Conservation (phyloP, 2,888 invertebrate genomes). For the Tolmerus cingulatus region DNA sequence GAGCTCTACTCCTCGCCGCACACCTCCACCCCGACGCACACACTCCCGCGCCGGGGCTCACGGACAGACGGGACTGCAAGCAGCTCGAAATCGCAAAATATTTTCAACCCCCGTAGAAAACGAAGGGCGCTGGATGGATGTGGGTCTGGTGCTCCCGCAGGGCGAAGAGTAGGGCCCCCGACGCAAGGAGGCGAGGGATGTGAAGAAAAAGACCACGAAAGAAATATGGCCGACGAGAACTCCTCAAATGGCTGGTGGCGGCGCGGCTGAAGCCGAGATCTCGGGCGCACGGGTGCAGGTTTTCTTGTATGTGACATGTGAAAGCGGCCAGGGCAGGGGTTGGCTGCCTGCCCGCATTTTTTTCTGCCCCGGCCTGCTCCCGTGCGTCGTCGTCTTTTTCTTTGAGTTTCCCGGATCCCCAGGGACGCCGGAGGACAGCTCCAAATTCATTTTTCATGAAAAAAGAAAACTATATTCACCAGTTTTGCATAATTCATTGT, state of each 20-base stretch:
- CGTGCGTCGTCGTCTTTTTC: not conserved
- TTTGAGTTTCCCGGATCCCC: not conserved
- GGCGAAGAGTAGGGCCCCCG: not conserved
- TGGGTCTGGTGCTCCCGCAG: not conserved
- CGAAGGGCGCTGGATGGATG: slow-evolving; percentile 1
- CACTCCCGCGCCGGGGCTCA: not conserved
- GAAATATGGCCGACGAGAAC: slow-evolving; percentile 42
- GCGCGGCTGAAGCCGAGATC: not conserved
- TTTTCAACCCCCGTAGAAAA: not conserved
- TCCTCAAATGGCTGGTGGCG: slow-evolving; percentile 6
- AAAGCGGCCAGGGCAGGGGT: slow-evolving; percentile 14
- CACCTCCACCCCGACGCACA: not conserved
- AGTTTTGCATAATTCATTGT: slow-evolving; percentile 38
- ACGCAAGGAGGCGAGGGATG: not conserved
- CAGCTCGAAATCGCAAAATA: slow-evolving; percentile 26
- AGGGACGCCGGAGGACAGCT: not conserved
- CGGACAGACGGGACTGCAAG: not conserved
- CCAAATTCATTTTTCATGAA: slow-evolving; percentile 22
- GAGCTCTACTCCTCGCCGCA: not conserved
- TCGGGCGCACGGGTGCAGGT: slow-evolving; percentile 5
- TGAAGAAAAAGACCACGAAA: slow-evolving; percentile 30
- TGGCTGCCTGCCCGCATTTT: not conserved
- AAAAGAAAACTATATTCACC: slow-evolving; percentile 1
- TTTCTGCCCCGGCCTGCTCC: not conserved
- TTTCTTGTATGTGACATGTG: slow-evolving; percentile 38